A percentile compares a stretch with the other conserved stretches of the same genome.
These are phyloP conservation scores for Gallinago media DNA, from an alignment of 2,113 vertebrate genomes.

Conservation along the genomic window DNA sequence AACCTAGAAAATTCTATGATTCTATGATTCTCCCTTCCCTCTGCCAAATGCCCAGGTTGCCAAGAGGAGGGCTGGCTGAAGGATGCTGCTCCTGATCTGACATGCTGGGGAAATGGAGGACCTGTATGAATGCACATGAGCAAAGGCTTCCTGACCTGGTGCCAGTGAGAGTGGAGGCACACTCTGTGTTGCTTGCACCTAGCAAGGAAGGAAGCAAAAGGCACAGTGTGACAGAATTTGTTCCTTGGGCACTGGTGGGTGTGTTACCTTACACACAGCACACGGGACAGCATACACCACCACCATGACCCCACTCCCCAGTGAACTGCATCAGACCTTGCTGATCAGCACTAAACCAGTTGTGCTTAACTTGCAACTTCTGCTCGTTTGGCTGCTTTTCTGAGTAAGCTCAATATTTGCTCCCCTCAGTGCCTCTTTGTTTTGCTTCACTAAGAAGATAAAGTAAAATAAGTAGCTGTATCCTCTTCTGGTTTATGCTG, in stretches of 20 bases:
- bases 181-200: fast-evolving
- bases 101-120: fast-evolving
- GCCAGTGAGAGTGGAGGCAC: fast-evolving
- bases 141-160: neutral
- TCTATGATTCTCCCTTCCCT: neutral
- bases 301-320: fast-evolving
- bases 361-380: neutral
- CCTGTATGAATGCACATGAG: fast-evolving
- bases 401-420: neutral
- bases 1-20: neutral
- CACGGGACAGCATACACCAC: fast-evolving
- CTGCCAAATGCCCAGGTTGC: neutral
- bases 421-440: neutral
- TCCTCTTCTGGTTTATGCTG: neutral
- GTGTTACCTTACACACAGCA: too few species aligned
- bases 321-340: fast-evolving
- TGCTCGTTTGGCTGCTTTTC: neutral
- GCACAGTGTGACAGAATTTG: fast-evolving
- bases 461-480: neutral
- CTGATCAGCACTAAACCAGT: neutral
- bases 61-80: neutral
- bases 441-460: neutral
- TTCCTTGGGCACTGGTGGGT: fast-evolving
- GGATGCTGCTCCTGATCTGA: neutral
- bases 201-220: neutral